phyloP scores from a whole-genome alignment of 2,113 vertebrate genomes.

The Chaetura pelagica region DNA sequence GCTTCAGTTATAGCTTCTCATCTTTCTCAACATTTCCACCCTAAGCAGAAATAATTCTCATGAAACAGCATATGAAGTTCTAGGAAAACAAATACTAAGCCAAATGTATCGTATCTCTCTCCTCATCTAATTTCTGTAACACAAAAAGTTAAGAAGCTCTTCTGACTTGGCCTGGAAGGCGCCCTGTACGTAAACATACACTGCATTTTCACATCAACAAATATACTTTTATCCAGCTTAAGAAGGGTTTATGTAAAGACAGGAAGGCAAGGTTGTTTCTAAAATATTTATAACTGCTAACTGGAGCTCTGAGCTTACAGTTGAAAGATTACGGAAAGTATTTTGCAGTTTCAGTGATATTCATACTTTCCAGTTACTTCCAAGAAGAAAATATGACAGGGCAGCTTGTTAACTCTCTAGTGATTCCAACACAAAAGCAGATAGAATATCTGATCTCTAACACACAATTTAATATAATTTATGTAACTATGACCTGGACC shows the following conservation, averaged over 20 bases:
- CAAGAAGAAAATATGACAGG: not conserved
- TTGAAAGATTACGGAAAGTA: not conserved
- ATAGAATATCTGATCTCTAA: not conserved
- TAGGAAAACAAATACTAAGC: not conserved
- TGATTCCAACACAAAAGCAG: not conserved
- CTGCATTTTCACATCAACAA: not conserved
- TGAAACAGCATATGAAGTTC: not conserved
- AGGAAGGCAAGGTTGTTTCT: not conserved
- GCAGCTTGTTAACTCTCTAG: not conserved
- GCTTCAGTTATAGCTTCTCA: not conserved
- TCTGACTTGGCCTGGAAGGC: not conserved
- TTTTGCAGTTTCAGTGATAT: not conserved
- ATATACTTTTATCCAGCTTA: not conserved
- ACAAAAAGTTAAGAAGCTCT: not conserved
- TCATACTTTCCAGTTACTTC: not conserved
- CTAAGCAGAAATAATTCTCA: not conserved
- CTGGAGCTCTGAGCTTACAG: not conserved
- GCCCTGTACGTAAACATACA: not conserved
- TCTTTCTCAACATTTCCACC: not conserved
- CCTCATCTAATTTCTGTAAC: not conserved
- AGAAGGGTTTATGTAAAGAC: not conserved
- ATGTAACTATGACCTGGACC: not conserved
- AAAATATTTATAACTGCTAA: not conserved
- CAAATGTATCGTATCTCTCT: not conserved
- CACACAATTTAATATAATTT: not conserved